Evolutionary conservation across 2,888 invertebrate species (phyloP).

Genomic region (Epistrophella euchroma): DNA sequence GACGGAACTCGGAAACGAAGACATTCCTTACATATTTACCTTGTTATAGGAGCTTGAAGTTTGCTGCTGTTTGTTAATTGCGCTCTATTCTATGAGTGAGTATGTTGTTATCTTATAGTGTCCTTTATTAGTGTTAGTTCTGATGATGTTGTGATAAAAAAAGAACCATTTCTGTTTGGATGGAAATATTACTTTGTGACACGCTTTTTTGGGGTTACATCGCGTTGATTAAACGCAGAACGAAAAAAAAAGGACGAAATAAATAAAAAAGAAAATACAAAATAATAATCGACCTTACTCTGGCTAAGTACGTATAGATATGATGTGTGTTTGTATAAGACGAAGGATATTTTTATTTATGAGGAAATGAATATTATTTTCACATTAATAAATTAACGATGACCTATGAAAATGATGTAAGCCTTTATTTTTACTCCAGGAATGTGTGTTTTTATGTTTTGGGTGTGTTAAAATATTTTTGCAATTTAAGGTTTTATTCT

Average conservation of each 20-base stretch:
- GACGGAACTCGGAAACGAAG: slow-evolving; percentile 14
- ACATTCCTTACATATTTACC: slow-evolving; percentile 28
- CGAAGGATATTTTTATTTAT: slow-evolving; percentile 44
- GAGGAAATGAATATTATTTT: slow-evolving; percentile 54
- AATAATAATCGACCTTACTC: slow-evolving; percentile 43
- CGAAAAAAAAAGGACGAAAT: slow-evolving; percentile 19
- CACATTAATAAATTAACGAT: slow-evolving; percentile 60
- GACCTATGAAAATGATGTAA: slow-evolving; percentile 52
- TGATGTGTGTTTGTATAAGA: slow-evolving; percentile 14
- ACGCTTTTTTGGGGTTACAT: slow-evolving; percentile 40
- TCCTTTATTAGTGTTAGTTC: slow-evolving; percentile 19
- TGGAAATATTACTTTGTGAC: slow-evolving; percentile 50
- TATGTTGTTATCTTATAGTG: slow-evolving; percentile 28
- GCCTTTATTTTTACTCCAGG: slow-evolving; percentile 33
- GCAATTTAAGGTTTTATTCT: slow-evolving; percentile 1
- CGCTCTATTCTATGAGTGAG: not conserved
- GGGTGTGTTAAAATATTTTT: slow-evolving; percentile 10
- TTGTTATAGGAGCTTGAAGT: slow-evolving; percentile 37
- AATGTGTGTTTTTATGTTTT: not conserved
- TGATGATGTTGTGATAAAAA: slow-evolving; percentile 35
- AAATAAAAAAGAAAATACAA: slow-evolving; percentile 26
- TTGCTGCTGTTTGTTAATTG: slow-evolving; percentile 22
- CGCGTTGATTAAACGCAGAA: slow-evolving; percentile 13
- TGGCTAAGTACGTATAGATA: slow-evolving; percentile 22
- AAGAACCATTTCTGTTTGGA: slow-evolving; percentile 27